Evolutionary conservation across 2,888 invertebrate species (phyloP).

Genomic region (Lysandra coridon): DNA sequence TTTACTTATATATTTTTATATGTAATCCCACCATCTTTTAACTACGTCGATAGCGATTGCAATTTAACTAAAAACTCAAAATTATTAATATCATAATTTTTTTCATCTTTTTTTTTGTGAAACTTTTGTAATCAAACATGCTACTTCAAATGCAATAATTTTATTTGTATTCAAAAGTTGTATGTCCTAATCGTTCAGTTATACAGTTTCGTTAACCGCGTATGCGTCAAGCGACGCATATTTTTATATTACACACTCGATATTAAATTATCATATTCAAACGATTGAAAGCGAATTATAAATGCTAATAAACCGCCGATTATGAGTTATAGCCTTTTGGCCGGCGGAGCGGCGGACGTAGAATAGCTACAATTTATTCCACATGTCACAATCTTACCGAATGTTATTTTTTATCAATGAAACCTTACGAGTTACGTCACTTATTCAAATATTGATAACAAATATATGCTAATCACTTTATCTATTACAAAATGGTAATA

Average conservation of each 20-base stretch:
- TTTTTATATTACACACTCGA: slow-evolving; percentile 26
- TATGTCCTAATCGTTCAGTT: neutral
- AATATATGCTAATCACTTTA: slow-evolving; percentile 3
- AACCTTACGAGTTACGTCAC: neutral
- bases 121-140: neutral
- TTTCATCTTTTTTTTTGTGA: neutral
- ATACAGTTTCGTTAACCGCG: slow-evolving; percentile 4
- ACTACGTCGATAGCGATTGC: no score
- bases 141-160: neutral
- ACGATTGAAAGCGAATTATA: slow-evolving; percentile 17
- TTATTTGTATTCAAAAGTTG: neutral
- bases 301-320: slow-evolving; percentile 26
- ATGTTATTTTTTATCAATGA: slow-evolving; percentile 14
- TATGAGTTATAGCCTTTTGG: slow-evolving; percentile 8
- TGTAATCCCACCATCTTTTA: no score
- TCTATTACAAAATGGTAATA: neutral
- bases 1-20: no score
- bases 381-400: slow-evolving; percentile 9
- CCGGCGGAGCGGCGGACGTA: neutral
- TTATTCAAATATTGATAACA: neutral
- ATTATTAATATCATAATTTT: neutral
- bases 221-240: neutral
- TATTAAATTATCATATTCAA: slow-evolving; percentile 27
- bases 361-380: slow-evolving; percentile 6
- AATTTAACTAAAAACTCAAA: neutral